These are phyloP conservation scores for Zootoca vivipara DNA, from an alignment of 2,113 vertebrate genomes.

Conservation along the genomic window DNA sequence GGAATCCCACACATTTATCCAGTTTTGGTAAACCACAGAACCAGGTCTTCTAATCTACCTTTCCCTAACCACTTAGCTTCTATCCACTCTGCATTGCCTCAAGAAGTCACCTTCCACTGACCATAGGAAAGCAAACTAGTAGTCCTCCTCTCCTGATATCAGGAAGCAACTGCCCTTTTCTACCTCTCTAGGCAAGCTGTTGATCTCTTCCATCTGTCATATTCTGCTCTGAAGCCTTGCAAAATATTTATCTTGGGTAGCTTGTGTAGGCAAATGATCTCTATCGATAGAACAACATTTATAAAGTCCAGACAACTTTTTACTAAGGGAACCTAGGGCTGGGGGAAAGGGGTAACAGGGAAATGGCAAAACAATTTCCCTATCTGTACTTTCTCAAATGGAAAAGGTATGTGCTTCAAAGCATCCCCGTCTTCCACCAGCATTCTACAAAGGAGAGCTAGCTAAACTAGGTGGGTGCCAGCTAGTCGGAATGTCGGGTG, in stretches of 20 bases:
- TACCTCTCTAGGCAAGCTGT: background rate
- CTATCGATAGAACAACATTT: constrained; percentile 67
- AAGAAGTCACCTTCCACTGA: background rate
- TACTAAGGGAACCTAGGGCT: constrained; percentile 27
- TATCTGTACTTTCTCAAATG: too few species aligned
- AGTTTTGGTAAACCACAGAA: too few species aligned
- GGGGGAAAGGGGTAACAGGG: too few species aligned
- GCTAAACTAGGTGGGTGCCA: too few species aligned
- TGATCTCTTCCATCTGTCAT: constrained; percentile 37
- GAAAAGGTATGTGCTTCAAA: too few species aligned
- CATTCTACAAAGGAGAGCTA: too few species aligned
- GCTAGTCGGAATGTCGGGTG: too few species aligned
- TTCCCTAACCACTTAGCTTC: background rate
- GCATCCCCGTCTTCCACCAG: too few species aligned
- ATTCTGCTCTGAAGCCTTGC: constrained; percentile 48
- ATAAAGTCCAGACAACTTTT: constrained; percentile 47
- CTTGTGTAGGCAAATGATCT: constrained; percentile 48
- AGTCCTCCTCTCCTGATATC: background rate
- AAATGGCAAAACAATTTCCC: too few species aligned
- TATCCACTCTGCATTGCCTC: background rate
- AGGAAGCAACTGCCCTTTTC: background rate
- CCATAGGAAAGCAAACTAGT: background rate
- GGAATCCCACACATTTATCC: too few species aligned
- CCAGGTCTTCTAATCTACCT: background rate
- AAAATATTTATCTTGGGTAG: constrained; percentile 66